These are phyloP conservation scores for Diplolepis rosae DNA, from an alignment of 2,888 invertebrate genomes.

Conservation along the genomic window DNA sequence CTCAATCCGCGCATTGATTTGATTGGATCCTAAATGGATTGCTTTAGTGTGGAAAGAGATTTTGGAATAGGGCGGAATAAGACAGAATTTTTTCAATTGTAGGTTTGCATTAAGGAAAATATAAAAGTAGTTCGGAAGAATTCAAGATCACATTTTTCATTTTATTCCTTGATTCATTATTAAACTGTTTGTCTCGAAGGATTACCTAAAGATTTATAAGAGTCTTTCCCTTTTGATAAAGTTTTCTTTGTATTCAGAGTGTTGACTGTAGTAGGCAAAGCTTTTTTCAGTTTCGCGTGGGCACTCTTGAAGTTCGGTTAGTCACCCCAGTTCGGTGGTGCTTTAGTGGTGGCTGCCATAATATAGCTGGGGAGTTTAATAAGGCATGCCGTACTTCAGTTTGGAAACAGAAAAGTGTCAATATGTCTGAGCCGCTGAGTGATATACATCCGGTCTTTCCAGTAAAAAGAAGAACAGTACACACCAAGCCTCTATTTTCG, in stretches of 20 bases:
- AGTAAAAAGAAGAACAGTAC: slow-evolving; percentile 59
- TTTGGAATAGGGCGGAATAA: too few relatives aligned
- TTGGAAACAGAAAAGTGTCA: slow-evolving; percentile 64
- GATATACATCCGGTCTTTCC: slow-evolving; percentile 67
- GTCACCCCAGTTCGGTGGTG: slow-evolving; percentile 43
- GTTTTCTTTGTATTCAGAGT: slow-evolving; percentile 12
- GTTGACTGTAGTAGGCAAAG: slow-evolving; percentile 22
- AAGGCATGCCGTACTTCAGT: slow-evolving; percentile 66
- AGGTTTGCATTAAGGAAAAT: too few relatives aligned
- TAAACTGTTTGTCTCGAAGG: slow-evolving; percentile 4
- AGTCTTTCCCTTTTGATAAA: slow-evolving; percentile 19
- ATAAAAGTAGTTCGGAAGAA: too few relatives aligned
- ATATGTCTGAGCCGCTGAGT: slow-evolving; percentile 68
- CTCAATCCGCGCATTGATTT: too few relatives aligned
- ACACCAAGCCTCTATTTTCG: slow-evolving; percentile 23
- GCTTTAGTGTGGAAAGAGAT: too few relatives aligned
- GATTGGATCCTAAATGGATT: too few relatives aligned
- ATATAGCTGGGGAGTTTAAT: slow-evolving; percentile 69
- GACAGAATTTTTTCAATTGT: too few relatives aligned
- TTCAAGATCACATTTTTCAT: too few relatives aligned
- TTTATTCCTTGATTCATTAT: slow-evolving; percentile 13
- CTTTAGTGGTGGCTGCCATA: slow-evolving; percentile 61
- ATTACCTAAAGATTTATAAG: slow-evolving; percentile 19
- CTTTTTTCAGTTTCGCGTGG: slow-evolving; percentile 28
- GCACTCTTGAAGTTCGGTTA: slow-evolving; percentile 47